These are phyloP conservation scores for Apotomis betuletana DNA, from an alignment of 2,888 invertebrate species.

Conservation along the genomic window DNA sequence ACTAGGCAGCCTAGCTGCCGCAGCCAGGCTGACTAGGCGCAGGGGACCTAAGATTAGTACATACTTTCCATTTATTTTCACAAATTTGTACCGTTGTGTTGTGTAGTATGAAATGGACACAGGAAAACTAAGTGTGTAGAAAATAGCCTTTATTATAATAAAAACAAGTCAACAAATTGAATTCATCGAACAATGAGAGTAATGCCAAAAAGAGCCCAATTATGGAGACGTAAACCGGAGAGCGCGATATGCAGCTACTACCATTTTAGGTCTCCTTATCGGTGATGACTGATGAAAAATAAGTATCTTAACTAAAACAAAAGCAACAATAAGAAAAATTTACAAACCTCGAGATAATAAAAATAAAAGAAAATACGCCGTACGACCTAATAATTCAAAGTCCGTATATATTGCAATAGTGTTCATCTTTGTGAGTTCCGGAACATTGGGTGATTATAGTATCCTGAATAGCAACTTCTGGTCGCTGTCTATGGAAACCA, in stretches of 20 bases:
- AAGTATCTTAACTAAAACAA: constrained; percentile 30
- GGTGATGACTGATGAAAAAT: too few species aligned
- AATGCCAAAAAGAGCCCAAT: too few species aligned
- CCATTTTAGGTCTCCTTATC: too few species aligned
- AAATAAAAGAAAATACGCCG: constrained; percentile 24
- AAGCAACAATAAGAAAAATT: constrained; percentile 50
- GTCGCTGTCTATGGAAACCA: constrained; percentile 59
- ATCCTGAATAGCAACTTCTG: constrained; percentile 64
- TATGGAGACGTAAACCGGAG: too few species aligned
- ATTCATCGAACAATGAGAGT: too few species aligned
- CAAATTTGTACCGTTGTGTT: not conserved
- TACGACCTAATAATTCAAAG: constrained; percentile 49
- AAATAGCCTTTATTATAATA: not conserved
- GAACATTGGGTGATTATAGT: constrained; percentile 63
- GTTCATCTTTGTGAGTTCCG: constrained; percentile 56
- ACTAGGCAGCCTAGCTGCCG: too few species aligned
- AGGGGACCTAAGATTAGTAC: not conserved
- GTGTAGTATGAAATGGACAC: not conserved
- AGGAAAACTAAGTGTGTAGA: not conserved
- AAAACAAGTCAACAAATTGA: not conserved
- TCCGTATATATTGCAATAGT: constrained; percentile 68
- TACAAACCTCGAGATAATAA: constrained; percentile 40
- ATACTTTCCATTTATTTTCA: not conserved
- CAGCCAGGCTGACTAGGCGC: not conserved
- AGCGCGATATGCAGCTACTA: too few species aligned